phyloP scores from a whole-genome alignment of 2,113 vertebrate genomes.

The Leucopsar rothschildi region DNA sequence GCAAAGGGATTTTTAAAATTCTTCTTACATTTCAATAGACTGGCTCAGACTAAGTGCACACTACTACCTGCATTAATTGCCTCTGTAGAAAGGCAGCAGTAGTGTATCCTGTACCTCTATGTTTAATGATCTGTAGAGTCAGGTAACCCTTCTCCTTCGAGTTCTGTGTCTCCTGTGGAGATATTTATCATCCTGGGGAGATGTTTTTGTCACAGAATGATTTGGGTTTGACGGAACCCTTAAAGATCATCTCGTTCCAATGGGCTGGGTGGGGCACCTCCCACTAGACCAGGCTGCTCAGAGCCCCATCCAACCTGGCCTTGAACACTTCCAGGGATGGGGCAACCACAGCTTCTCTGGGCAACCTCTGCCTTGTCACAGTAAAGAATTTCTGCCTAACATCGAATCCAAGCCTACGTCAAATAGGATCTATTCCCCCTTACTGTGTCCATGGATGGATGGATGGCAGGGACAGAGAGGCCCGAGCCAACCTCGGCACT shows the following conservation, averaged over 20 bases:
- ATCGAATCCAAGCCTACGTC: background rate
- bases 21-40: background rate
- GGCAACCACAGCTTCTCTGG: background rate
- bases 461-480: fast-evolving
- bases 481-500: fast-evolving
- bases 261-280: background rate
- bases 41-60: background rate
- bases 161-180: fast-evolving
- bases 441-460: background rate
- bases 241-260: background rate
- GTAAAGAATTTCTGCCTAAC: background rate
- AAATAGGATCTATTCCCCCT: background rate
- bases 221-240: background rate
- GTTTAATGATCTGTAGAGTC: background rate
- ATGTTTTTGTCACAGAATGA: background rate
- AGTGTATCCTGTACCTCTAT: background rate
- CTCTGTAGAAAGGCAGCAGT: background rate
- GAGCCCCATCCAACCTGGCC: background rate
- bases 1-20: background rate
- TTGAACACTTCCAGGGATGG: background rate
- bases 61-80: background rate
- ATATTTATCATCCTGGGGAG: too few relatives aligned
- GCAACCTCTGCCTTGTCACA: background rate
- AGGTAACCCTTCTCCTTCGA: fast-evolving
- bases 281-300: background rate